Percentiles rank a stretch among this genome's conserved stretches.
These are phyloP conservation scores for Agapornis canus DNA, from an alignment of 2,797 vertebrate species.

Conservation along the genomic window DNA sequence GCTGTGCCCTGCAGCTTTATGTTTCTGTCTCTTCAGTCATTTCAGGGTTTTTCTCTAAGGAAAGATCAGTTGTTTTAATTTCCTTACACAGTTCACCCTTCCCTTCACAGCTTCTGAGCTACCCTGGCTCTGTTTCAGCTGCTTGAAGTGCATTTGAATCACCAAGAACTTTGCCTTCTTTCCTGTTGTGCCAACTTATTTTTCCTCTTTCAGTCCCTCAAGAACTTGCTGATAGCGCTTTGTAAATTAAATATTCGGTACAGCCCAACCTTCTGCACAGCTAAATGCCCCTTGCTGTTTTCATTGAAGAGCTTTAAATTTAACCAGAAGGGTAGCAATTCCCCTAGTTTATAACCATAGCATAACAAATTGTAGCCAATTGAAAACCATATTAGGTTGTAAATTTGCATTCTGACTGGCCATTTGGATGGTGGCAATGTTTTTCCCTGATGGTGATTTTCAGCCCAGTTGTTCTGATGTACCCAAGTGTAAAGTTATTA, in stretches of 20 bases:
- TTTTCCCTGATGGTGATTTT: conserved; percentile 7
- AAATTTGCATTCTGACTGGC: conserved; percentile 54
- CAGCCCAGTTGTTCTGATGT: conserved; percentile 22
- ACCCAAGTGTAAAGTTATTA: conserved; percentile 32
- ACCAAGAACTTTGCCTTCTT: background rate
- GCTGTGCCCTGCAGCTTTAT: conserved; percentile 1
- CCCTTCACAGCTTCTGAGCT: background rate
- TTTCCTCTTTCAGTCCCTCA: background rate
- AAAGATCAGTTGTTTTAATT: conserved; percentile 34
- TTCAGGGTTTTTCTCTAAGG: conserved; percentile 7
- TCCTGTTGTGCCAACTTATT: conserved; percentile 26
- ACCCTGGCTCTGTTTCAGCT: background rate
- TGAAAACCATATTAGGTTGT: conserved; percentile 46
- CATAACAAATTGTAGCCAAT: conserved; percentile 44
- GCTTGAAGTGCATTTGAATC: background rate
- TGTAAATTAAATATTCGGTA: conserved; percentile 46
- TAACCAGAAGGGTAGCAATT: conserved; percentile 10
- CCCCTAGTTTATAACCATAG: conserved; percentile 33
- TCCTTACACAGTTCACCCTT: background rate
- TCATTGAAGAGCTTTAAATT: conserved; percentile 51
- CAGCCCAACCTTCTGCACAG: background rate
- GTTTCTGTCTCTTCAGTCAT: conserved; percentile 5
- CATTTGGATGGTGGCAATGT: background rate
- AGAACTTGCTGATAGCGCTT: conserved; percentile 22
- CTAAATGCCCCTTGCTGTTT: conserved; percentile 51